Evolutionary conservation across 2,113 vertebrate species (phyloP), one percentile per base, ranked within the genome.

Genomic region (Lophura nycthemera): DNA sequence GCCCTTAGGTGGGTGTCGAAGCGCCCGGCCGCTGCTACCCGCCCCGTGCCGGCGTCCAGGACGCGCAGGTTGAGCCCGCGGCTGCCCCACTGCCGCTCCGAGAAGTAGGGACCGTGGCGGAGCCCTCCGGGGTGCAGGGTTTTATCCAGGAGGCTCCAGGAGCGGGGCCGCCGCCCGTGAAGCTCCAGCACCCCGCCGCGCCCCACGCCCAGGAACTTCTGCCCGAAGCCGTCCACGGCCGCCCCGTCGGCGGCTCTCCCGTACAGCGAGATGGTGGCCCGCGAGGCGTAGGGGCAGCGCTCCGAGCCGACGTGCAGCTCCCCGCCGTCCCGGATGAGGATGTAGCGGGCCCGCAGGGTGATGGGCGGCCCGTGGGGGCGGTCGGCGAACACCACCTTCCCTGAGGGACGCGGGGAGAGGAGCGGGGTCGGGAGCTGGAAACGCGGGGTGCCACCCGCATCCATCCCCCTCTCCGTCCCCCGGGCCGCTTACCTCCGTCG

Each of bases 131-230:
- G 80, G 72, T 93, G 47, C 69, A 94, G 47, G 2, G 95, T 96
- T 61, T 81, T 66, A 47, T 86, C 82, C 81, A 87, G 75, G 20
- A 95, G 66, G 9, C 72, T 95, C 95, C 95, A 91, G 16, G 95
- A 95, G 45, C 77, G 78, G 6, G 70, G 66, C 29, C 75, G 91
- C 30, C 76, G 90, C 54, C 96, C 93, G 42, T 85, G 94, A 4
- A 94, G 66, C 57, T 97, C 96, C 86, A 86, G 72, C 25, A 93
- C 85, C 13, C 94, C 92, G 8, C 94, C 89, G 30, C 42, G 19
- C 17, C 89, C 89, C 79, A 88, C 92, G 10, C 94, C 94, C 79
- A 95, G 57, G 43, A 97, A 97, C 61, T 97, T 97, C 64, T 93
- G 90, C 7, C 95, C 89, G n/a, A 88, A 84, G 74, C 59, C 64